phyloP scores from a whole-genome alignment of 1,140 invertebrate genomes.

The Tetramorium parvispinum region DNA sequence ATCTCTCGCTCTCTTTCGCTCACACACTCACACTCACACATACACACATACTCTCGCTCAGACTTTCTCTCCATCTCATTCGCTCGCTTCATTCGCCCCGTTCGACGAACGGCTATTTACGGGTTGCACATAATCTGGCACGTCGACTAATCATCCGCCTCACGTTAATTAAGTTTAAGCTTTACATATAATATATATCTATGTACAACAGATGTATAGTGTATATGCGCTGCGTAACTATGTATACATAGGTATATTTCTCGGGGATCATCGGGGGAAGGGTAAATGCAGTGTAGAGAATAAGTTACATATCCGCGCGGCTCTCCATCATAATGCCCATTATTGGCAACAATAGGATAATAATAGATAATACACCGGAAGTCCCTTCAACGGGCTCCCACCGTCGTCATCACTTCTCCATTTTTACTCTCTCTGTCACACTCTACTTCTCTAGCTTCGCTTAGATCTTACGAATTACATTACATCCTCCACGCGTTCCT shows the following conservation, averaged over 20 bases:
- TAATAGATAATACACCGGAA: constrained; percentile 84
- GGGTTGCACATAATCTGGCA: constrained; percentile 65
- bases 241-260: constrained; percentile 69
- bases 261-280: constrained; percentile 52
- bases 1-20: not conserved
- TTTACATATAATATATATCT: constrained; percentile 76
- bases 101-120: constrained; percentile 63
- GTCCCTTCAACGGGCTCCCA: constrained; percentile 71
- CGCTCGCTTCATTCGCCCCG: constrained; percentile 55
- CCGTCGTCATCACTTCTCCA: constrained; percentile 44
- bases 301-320: constrained; percentile 82
- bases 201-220: constrained; percentile 76
- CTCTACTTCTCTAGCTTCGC: constrained; percentile 38
- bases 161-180: constrained; percentile 73
- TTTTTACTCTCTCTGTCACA: constrained; percentile 43
- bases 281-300: constrained; percentile 79
- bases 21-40: not conserved
- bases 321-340: constrained; percentile 84
- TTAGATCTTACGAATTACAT: constrained; percentile 53
- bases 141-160: constrained; percentile 67
- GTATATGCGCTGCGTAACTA: constrained; percentile 72
- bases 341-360: constrained; percentile 85
- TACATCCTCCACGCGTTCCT: constrained; percentile 48
- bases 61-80: not conserved
- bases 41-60: not conserved